Conservation (phyloP, 1,140 invertebrate genomes). For the Lordiphosa clarofinis region DNA sequence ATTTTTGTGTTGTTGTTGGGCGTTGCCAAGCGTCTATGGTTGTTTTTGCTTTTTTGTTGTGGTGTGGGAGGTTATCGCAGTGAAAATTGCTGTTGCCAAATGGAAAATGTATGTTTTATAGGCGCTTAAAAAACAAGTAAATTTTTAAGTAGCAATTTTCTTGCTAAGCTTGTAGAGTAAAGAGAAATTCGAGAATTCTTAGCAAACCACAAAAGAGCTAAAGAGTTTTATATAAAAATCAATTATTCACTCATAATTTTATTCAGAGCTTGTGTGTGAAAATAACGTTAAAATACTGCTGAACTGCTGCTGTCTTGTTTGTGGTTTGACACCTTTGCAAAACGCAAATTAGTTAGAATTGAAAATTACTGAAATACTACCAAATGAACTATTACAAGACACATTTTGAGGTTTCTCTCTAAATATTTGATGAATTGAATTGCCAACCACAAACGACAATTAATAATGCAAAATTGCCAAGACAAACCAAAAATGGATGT, state of each 20-base stretch:
- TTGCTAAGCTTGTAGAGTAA: no score
- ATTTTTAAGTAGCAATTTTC: slow-evolving; percentile 14
- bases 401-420: slow-evolving; percentile 5
- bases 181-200: no score
- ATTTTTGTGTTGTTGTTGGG: slow-evolving; percentile 29
- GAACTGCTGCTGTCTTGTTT: no score
- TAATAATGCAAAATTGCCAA: slow-evolving; percentile 35
- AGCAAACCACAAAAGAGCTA: no score
- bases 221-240: no score
- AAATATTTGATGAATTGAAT: slow-evolving; percentile 23
- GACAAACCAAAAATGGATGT: slow-evolving; percentile 8
- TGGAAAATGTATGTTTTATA: slow-evolving; percentile 59
- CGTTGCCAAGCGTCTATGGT: slow-evolving; percentile 39
- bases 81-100: slow-evolving; percentile 42
- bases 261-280: no score
- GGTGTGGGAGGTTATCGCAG: slow-evolving; percentile 15
- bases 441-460: slow-evolving; percentile 7
- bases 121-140: slow-evolving; percentile 44
- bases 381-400: no score
- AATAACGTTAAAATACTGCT: no score
- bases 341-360: no score
- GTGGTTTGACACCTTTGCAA: no score
- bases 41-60: slow-evolving; percentile 16
- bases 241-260: no score
- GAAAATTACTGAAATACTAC: no score